phyloP scores from a whole-genome alignment of 2,113 vertebrate species.

The Globicephala melas region DNA sequence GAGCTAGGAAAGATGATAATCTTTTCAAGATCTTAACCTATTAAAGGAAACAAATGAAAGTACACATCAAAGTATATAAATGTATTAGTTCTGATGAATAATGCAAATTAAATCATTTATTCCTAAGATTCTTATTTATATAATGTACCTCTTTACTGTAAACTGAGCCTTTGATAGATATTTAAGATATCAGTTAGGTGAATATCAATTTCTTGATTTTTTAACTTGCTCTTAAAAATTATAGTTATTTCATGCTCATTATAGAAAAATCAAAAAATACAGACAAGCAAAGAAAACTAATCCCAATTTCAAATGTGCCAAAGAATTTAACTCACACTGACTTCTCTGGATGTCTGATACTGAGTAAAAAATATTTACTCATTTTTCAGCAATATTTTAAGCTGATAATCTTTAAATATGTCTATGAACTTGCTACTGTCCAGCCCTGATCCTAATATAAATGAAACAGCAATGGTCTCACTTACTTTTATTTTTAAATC shows the following conservation, averaged over 20 bases:
- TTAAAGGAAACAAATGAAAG: background rate
- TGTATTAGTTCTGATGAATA: background rate
- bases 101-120: background rate
- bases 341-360: background rate
- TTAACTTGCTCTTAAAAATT: slow-evolving; percentile 1
- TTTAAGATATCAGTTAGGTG: background rate
- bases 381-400: background rate
- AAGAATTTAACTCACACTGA: background rate
- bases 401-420: background rate
- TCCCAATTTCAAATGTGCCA: background rate
- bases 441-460: background rate
- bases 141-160: background rate
- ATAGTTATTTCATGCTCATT: background rate
- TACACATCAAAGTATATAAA: background rate
- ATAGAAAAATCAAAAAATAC: background rate
- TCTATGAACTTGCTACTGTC: background rate
- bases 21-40: background rate
- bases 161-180: background rate
- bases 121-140: background rate
- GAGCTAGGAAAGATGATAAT: background rate
- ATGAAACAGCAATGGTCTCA: background rate
- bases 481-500: background rate
- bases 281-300: background rate
- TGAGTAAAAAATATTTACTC: background rate
- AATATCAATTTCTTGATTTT: background rate